Evolutionary conservation across 2,797 vertebrate genomes (phyloP), one percentile per base, ranked within the genome.

Genomic region (Scolopax rusticola): DNA sequence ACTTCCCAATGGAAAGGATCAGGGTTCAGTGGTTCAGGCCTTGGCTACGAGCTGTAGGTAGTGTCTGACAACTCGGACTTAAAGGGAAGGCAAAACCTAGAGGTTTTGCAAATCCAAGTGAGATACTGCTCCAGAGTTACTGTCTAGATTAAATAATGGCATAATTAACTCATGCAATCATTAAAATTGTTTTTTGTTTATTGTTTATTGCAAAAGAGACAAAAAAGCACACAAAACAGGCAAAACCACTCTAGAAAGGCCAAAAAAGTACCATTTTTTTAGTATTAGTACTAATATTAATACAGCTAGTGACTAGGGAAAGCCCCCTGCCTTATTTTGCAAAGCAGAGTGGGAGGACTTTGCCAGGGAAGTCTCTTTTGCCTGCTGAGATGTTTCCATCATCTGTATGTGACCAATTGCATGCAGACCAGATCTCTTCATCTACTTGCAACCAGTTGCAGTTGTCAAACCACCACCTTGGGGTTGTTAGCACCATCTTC

Each of bases 331-430:
- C 48, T 36, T 8, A 5, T 11, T 63, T 47, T 40, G 7, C 43
- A n/a, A 15, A 53, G 59, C 25, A 2, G 8, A 8, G 19, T 51
- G 11, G 1, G 28, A 79, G 56, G 41, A 3, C 5, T 68, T 7
- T 24, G 7, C 20, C 60, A 40, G 54, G 41, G 8, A 21, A 10
- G 45, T n/a, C 11, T 24, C 19, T 28, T 18, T 33, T 41, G n/a
- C 33, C 71, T 69, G 43, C 47, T 82, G 50, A 30, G 47, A 13
- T 19, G 5, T 15, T 53, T 63, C 75, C 12, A 48, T 67, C 18
- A 3, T 4, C 28, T 43, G 15, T 23, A 6, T 28, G 17, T 41
- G 63, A 23, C 8, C 75, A 19, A 0, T 12, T 47, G 9, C 1
- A 7, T 64, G 76, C n/a, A 79, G 84, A 41, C 27, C 32, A 79